Conservation (phyloP, 2,888 invertebrate species). For the Lasioglossum pauxillum region DNA sequence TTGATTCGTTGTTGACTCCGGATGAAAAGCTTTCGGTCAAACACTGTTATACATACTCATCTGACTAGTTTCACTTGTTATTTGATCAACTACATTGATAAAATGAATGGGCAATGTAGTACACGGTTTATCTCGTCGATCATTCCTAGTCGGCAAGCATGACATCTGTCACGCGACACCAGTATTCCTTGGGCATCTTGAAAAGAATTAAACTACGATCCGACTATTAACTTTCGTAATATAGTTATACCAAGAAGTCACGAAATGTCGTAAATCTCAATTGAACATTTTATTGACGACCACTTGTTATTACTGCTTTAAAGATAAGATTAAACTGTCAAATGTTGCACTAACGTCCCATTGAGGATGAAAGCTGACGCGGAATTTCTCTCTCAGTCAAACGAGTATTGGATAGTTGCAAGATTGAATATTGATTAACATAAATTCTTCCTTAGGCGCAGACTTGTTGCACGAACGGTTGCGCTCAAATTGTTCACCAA, state of each 20-base stretch:
- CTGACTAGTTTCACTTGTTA: background rate
- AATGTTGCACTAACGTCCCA: background rate
- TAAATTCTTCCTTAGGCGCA: background rate
- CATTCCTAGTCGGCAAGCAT: background rate
- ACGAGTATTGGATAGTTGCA: background rate
- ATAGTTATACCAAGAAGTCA: background rate
- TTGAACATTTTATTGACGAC: background rate
- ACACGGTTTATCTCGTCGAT: background rate
- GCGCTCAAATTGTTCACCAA: background rate
- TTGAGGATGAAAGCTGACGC: background rate
- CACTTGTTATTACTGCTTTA: background rate
- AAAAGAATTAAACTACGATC: background rate
- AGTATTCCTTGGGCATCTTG: background rate
- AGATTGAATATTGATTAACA: background rate
- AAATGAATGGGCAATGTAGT: background rate
- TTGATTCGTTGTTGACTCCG: background rate
- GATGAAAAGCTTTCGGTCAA: background rate
- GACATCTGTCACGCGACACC: background rate
- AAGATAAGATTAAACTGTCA: background rate
- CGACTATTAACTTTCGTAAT: background rate
- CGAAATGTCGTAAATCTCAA: background rate
- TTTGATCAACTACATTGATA: background rate
- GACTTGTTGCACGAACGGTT: background rate
- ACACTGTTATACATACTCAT: background rate
- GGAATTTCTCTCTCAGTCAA: background rate